Conservation (phyloP, 2,888 invertebrate species). For the Acleris literana region DNA sequence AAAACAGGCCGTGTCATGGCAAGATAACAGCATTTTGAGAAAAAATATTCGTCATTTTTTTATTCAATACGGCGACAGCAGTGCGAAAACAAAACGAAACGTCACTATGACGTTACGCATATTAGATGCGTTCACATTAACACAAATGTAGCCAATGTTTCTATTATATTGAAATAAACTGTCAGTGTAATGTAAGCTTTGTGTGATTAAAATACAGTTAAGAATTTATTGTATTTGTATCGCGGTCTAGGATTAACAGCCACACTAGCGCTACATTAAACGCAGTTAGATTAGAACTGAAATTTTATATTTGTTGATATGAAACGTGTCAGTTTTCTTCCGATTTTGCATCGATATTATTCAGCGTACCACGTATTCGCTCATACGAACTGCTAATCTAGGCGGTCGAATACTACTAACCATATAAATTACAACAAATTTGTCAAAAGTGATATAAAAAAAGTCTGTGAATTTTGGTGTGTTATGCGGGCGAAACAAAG, state of each 20-base stretch:
- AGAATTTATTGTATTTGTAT: neutral
- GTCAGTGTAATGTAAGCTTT: neutral
- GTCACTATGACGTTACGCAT: slow-evolving; percentile 27
- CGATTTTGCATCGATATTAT: slow-evolving; percentile 23
- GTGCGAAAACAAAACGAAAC: slow-evolving; percentile 27
- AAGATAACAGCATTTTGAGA: no score
- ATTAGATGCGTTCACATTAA: neutral
- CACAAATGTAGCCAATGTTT: neutral
- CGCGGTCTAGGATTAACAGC: neutral
- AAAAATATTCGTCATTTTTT: no score
- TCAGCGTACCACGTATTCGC: slow-evolving; percentile 19
- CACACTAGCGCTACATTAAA: neutral
- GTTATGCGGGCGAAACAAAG: slow-evolving; percentile 54
- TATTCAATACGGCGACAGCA: neutral
- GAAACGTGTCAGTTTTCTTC: slow-evolving; percentile 27
- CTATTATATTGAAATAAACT: no score
- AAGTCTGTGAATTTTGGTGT: neutral
- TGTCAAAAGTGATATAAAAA: neutral
- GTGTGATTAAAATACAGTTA: fast-evolving
- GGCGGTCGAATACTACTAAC: neutral
- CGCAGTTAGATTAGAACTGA: slow-evolving; percentile 23
- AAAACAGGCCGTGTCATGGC: no score
- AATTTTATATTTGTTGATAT: slow-evolving; percentile 32
- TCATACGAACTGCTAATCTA: slow-evolving; percentile 8
- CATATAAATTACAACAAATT: neutral